Evolutionary conservation across 2,888 invertebrate genomes (phyloP).

Genomic region (Dolomedes plantarius): DNA sequence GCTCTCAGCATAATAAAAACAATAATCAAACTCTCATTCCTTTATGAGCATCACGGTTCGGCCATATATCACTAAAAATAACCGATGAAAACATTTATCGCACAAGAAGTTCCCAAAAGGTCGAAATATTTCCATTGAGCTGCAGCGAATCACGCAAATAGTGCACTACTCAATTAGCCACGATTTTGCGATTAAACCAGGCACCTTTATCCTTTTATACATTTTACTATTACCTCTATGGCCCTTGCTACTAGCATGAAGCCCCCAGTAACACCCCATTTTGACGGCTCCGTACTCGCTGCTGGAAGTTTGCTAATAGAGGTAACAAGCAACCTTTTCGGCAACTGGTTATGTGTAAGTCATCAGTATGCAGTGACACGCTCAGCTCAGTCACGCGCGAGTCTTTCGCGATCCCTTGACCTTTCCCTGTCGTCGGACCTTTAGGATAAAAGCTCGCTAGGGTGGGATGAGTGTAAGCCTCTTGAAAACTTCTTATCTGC

Average conservation of each 20-base stretch:
- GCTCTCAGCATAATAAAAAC: too few species aligned
- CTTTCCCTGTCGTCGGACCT: conserved; percentile 28
- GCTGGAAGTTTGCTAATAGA: neutral
- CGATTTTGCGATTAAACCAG: neutral
- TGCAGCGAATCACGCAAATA: too few species aligned
- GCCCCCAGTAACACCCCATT: conserved; percentile 19
- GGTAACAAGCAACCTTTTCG: neutral
- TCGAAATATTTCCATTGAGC: too few species aligned
- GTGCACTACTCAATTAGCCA: too few species aligned
- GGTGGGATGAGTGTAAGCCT: neutral
- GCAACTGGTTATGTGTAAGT: conserved; percentile 18
- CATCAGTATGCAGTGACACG: conserved; percentile 59
- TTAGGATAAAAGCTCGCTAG: conserved; percentile 7
- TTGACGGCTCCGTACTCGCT: conserved; percentile 5
- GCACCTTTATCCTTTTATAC: neutral
- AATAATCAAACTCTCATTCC: too few species aligned
- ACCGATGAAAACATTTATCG: too few species aligned
- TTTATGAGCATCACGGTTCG: too few species aligned
- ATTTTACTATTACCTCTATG: neutral
- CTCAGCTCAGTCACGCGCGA: conserved; percentile 40
- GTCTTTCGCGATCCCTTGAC: conserved; percentile 34
- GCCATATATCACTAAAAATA: too few species aligned
- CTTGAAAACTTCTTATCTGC: neutral
- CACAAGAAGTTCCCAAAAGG: too few species aligned
- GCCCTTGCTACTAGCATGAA: neutral